A percentile compares a stretch with the other conserved stretches of the same genome.
These are phyloP conservation scores for Heloderma charlesbogerti DNA, from an alignment of 2,113 vertebrate species.

Conservation along the genomic window DNA sequence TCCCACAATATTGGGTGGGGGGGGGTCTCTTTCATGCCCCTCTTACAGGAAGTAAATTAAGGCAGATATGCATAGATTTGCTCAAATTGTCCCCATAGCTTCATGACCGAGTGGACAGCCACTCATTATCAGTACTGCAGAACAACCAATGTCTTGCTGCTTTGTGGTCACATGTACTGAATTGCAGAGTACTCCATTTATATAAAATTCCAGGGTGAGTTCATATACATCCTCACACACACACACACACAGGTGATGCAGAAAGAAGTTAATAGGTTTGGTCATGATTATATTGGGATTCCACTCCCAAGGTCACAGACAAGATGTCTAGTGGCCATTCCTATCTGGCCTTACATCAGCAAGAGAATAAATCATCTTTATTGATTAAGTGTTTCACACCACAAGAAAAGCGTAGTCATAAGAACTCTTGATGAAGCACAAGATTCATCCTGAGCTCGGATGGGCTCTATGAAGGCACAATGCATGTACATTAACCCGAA, in stretches of 20 bases:
- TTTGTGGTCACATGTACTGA: neutral
- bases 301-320: conserved; percentile 2
- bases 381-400: conserved; percentile 38
- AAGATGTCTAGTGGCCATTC: neutral
- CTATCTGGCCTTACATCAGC: conserved; percentile 14
- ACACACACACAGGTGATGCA: neutral
- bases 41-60: neutral
- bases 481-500: conserved; percentile 72
- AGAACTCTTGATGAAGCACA: conserved; percentile 64
- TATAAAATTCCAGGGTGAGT: neutral
- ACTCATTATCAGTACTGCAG: neutral
- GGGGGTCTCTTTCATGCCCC: neutral
- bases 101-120: neutral
- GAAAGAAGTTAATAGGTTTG: neutral
- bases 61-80: neutral
- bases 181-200: neutral
- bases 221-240: neutral
- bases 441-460: conserved; percentile 66
- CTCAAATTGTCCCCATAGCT: neutral
- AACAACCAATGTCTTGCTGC: neutral
- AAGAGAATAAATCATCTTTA: conserved; percentile 53
- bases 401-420: neutral
- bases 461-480: conserved; percentile 70
- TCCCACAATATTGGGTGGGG: neutral
- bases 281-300: neutral